A percentile compares a stretch with the other conserved stretches of the same genome.
These are phyloP conservation scores for Pedicia rivosa DNA, from an alignment of 2,888 invertebrate species.

Conservation along the genomic window DNA sequence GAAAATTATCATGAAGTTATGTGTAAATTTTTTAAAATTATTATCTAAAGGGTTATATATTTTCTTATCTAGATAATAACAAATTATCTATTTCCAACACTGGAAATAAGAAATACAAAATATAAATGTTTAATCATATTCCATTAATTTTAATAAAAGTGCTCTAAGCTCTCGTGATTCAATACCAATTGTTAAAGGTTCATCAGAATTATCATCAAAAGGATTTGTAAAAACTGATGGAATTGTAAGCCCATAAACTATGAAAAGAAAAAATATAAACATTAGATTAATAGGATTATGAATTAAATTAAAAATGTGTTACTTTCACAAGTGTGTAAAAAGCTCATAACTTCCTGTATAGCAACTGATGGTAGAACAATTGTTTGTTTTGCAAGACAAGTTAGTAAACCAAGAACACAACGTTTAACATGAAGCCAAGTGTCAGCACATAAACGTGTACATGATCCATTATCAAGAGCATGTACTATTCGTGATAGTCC, in stretches of 20 bases:
- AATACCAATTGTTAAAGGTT: conserved; percentile 27
- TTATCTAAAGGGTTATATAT: too few relatives aligned
- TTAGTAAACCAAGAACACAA: conserved; percentile 76
- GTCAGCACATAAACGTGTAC: conserved; percentile 77
- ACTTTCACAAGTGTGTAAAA: conserved; percentile 75
- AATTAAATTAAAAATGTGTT: conserved; percentile 14
- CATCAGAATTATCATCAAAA: conserved; percentile 22
- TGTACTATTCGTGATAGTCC: conserved; percentile 95
- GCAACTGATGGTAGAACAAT: conserved; percentile 66
- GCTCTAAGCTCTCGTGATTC: conserved; percentile 27
- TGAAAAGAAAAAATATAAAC: conserved; percentile 1
- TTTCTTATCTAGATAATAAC: too few relatives aligned
- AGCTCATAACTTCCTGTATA: conserved; percentile 66
- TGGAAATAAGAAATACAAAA: too few relatives aligned
- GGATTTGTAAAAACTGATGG: conserved; percentile 24
- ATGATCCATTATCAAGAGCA: conserved; percentile 45
- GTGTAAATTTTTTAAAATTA: too few relatives aligned
- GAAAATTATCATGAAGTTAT: too few relatives aligned
- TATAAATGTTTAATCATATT: conserved; percentile 25
- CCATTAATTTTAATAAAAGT: conserved; percentile 25
- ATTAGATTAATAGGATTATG: neutral
- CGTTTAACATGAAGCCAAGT: conserved; percentile 98
- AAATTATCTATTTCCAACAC: too few relatives aligned
- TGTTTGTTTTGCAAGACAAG: conserved; percentile 72
- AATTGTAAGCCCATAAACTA: conserved; percentile 25